phyloP scores from a whole-genome alignment of 2,888 invertebrate species.

The Morinoia aosen region DNA sequence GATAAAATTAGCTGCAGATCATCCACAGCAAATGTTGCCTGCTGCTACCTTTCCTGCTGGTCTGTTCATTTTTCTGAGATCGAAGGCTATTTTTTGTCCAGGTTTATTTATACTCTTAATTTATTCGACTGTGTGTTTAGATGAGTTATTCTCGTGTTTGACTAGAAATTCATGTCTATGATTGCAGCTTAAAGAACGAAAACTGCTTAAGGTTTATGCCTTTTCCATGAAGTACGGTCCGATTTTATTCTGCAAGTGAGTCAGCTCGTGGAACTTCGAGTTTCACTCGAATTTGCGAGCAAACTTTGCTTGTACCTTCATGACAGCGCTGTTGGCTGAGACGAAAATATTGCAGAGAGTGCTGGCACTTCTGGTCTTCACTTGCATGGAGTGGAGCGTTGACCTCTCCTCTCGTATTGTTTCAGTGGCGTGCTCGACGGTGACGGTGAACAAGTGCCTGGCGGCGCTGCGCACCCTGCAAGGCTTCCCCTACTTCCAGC shows the following conservation, averaged over 20 bases:
- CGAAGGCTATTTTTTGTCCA: too few relatives aligned
- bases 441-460: slow-evolving; percentile 93
- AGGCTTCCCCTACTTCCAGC: slow-evolving; percentile 93
- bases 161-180: not conserved
- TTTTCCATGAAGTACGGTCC: not conserved
- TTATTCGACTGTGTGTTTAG: not conserved
- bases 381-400: not conserved
- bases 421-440: slow-evolving; percentile 91
- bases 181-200: too few relatives aligned
- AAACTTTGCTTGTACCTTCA: not conserved
- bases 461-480: slow-evolving; percentile 89
- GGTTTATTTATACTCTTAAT: not conserved
- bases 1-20: not conserved
- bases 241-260: not conserved
- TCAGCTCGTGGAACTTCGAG: not conserved
- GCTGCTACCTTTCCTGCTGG: not conserved
- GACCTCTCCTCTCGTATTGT: not conserved
- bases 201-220: not conserved
- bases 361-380: not conserved
- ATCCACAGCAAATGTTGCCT: not conserved
- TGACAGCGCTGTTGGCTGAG: not conserved
- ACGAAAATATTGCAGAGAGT: not conserved
- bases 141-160: not conserved
- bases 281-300: not conserved
- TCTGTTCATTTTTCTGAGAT: too few relatives aligned